A percentile compares a stretch with the other conserved stretches of the same genome.
Evolutionary conservation across 2,888 invertebrate species (phyloP).

Genomic region (Nebria salina): DNA sequence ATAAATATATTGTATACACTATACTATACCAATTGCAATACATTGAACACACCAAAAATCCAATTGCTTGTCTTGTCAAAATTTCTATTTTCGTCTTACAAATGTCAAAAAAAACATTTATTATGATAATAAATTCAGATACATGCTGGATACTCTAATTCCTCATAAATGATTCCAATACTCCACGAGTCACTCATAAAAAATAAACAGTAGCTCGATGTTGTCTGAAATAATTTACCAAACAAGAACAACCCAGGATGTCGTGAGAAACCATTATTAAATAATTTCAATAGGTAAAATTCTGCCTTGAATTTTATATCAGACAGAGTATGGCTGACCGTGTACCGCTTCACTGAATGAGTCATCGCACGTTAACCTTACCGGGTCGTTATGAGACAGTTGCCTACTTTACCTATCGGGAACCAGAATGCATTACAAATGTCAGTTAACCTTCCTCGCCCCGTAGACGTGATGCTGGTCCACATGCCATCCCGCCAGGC

Average conservation of each 20-base stretch:
- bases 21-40: not conserved
- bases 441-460: constrained; percentile 7
- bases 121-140: no score
- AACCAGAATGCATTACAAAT: constrained; percentile 13
- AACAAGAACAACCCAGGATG: not conserved
- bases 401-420: not conserved
- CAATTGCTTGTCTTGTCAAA: not conserved
- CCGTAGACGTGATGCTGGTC: not conserved
- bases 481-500: constrained; percentile 27
- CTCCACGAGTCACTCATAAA: no score
- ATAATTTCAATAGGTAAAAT: constrained; percentile 44
- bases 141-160: no score
- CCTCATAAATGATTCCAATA: no score
- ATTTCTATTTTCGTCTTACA: not conserved
- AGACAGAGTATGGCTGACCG: constrained; percentile 24
- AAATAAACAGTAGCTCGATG: no score
- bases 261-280: constrained; percentile 14
- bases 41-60: no score
- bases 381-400: not conserved
- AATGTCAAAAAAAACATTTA: no score
- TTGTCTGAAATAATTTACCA: no score
- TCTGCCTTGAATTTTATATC: constrained; percentile 30
- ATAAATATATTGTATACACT: constrained; percentile 17
- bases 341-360: constrained; percentile 21
- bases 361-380: not conserved